phyloP scores from a whole-genome alignment of 1,140 invertebrate species.

The Drosophila malerkotliana region DNA sequence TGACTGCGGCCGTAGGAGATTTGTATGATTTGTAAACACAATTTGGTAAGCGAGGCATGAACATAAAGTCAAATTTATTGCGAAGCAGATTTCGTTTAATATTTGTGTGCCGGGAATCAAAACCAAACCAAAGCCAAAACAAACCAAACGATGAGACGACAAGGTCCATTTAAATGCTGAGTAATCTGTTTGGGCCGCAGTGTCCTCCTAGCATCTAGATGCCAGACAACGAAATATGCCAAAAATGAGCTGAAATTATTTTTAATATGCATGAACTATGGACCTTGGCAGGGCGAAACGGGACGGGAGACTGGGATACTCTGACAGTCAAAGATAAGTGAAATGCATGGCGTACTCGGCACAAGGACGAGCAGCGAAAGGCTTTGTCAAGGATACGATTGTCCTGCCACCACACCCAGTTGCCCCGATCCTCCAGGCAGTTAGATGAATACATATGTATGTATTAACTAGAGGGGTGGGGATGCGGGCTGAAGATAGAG shows the following conservation, averaged over 20 bases:
- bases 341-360: conserved; percentile 55
- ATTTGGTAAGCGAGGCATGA: conserved; percentile 77
- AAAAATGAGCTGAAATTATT: conserved; percentile 78
- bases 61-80: conserved; percentile 81
- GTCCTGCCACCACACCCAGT: background rate
- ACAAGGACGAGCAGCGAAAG: conserved; percentile 17
- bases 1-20: conserved; percentile 12
- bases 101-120: conserved; percentile 55
- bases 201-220: background rate
- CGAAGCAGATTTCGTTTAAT: conserved; percentile 69
- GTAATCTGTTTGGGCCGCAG: conserved; percentile 57
- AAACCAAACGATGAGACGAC: conserved; percentile 27
- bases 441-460: conserved; percentile 47
- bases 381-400: conserved; percentile 40
- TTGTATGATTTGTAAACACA: conserved; percentile 70
- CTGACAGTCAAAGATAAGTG: conserved; percentile 72
- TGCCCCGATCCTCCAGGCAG: background rate
- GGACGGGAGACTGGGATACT: conserved; percentile 22
- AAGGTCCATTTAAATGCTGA: conserved; percentile 65
- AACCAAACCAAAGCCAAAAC: conserved; percentile 40
- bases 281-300: background rate
- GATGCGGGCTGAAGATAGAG: conserved; percentile 39
- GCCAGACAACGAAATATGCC: conserved; percentile 72
- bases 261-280: conserved; percentile 67
- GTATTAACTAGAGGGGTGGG: conserved; percentile 14